These are phyloP conservation scores for Drosophila dives DNA, from an alignment of 2,888 invertebrate species.

Conservation along the genomic window DNA sequence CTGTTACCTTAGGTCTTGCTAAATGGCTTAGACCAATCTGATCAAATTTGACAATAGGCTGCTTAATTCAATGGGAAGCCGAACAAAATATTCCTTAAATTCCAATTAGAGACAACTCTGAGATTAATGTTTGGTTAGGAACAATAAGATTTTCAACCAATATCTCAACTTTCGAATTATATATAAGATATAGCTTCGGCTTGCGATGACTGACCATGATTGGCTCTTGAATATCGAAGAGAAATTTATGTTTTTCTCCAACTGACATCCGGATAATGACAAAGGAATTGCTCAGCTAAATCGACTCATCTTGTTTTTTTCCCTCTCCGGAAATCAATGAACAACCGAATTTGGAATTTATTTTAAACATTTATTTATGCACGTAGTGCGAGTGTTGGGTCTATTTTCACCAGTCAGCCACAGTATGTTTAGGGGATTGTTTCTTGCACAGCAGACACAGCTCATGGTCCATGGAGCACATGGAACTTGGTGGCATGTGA, in stretches of 20 bases:
- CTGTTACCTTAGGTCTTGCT: not conserved
- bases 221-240: not conserved
- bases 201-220: not conserved
- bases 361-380: not conserved
- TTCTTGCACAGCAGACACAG: not conserved
- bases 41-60: not conserved
- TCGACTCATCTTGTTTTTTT: too few species aligned
- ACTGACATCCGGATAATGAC: not conserved
- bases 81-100: not conserved
- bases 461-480: too few species aligned
- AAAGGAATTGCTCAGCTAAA: not conserved
- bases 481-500: slow-evolving; percentile 9
- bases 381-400: not conserved
- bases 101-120: not conserved
- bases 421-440: slow-evolving; percentile 1
- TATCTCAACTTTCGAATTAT: not conserved
- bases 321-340: not conserved
- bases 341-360: not conserved
- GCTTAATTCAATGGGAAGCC: not conserved
- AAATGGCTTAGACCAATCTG: not conserved
- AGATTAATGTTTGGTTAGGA: not conserved
- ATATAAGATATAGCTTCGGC: not conserved
- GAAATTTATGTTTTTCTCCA: not conserved
- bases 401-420: not conserved
- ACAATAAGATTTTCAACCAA: not conserved